Conservation (phyloP, 1,140 invertebrate genomes). For the Lepidurus apus region DNA sequence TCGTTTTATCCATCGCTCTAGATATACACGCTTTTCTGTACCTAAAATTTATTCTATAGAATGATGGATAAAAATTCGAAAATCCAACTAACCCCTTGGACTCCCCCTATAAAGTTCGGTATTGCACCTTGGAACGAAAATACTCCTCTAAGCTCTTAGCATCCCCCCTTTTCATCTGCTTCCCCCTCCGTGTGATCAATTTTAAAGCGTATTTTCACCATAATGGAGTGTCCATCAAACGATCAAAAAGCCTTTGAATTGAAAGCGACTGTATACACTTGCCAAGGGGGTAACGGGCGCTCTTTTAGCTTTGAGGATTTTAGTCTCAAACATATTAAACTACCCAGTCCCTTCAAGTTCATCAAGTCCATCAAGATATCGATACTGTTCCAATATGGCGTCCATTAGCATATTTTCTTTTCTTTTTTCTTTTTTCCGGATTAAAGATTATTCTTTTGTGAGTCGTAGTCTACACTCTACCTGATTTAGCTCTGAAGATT, state of each 20-base stretch:
- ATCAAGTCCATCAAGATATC: no score
- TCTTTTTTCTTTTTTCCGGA: no score
- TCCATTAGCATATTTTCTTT: no score
- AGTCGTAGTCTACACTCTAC: no score
- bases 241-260: background rate
- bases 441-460: no score
- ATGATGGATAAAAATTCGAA: background rate
- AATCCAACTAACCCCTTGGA: background rate
- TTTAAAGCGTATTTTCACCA: constrained; percentile 1
- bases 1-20: background rate
- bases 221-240: constrained; percentile 8
- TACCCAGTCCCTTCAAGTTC: no score
- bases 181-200: background rate
- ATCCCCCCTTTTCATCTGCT: background rate
- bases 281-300: background rate
- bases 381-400: no score
- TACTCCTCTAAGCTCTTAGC: background rate
- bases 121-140: background rate
- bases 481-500: no score
- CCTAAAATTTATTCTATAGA: background rate
- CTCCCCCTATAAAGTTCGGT: background rate
- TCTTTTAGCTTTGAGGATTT: background rate
- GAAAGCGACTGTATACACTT: constrained; percentile 11
- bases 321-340: no score
- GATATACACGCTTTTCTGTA: background rate